Evolutionary conservation across 2,888 invertebrate species (phyloP).

Genomic region (Petrolisthes cinctipes): DNA sequence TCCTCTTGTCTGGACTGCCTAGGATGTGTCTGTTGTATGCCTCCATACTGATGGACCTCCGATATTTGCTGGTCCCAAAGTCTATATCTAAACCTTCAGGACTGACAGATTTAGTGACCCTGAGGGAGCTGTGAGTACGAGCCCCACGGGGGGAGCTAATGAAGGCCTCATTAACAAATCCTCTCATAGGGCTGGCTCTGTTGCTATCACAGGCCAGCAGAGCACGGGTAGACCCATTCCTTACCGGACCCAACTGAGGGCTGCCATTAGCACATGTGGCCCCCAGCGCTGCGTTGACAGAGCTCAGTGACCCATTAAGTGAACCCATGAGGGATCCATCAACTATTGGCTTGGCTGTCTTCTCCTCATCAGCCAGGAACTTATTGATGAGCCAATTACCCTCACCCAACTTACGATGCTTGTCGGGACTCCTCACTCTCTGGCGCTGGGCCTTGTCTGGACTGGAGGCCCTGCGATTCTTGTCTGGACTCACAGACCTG

Average conservation of each 20-base stretch:
- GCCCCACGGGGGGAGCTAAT: conserved; percentile 64
- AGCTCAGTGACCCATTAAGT: conserved; percentile 61
- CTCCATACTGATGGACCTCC: conserved; percentile 64
- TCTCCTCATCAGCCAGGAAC: conserved; percentile 65
- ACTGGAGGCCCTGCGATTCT: conserved; percentile 46
- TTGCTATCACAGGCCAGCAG: conserved; percentile 53
- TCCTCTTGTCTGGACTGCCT: conserved; percentile 63
- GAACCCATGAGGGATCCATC: conserved; percentile 60
- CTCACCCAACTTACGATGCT: conserved; percentile 51
- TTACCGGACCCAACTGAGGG: conserved; percentile 53
- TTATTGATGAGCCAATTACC: conserved; percentile 65
- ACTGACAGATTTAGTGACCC: conserved; percentile 65
- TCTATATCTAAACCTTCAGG: conserved; percentile 60
- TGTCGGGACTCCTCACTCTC: conserved; percentile 56
- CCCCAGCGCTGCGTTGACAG: conserved; percentile 55
- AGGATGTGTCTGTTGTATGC: conserved; percentile 53
- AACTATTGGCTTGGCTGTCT: conserved; percentile 60
- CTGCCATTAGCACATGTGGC: conserved; percentile 47
- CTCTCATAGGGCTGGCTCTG: conserved; percentile 60
- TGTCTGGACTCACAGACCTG: conserved; percentile 52
- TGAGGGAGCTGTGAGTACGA: conserved; percentile 62
- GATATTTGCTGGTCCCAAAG: conserved; percentile 57
- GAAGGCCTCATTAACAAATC: conserved; percentile 65
- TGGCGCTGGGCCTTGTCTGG: conserved; percentile 59
- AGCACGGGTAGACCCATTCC: conserved; percentile 62